Evolutionary conservation across 2,888 invertebrate species (phyloP).

Genomic region (Penaeus monodon): DNA sequence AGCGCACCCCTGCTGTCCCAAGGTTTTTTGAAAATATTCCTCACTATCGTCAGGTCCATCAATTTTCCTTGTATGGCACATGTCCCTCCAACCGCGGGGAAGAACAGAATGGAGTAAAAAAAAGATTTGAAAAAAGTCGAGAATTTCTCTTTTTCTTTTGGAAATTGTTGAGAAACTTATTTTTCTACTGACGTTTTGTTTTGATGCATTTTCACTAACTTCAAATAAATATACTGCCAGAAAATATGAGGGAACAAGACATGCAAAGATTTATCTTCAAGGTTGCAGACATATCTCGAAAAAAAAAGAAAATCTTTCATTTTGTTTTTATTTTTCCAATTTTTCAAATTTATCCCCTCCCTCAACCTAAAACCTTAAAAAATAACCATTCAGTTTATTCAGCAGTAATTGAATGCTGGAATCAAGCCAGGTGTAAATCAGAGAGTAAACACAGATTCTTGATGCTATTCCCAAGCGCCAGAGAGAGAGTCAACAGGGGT

Average conservation of each 20-base stretch:
- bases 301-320: too few species aligned
- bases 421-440: slow-evolving; percentile 54
- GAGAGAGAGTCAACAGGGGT: slow-evolving; percentile 28
- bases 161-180: too few species aligned
- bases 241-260: too few species aligned
- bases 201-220: too few species aligned
- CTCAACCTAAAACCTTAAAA: not conserved
- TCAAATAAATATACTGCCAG: too few species aligned
- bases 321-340: too few species aligned
- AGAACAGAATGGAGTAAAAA: slow-evolving; percentile 12
- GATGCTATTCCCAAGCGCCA: slow-evolving; percentile 48
- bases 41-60: slow-evolving; percentile 60
- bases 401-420: slow-evolving; percentile 47
- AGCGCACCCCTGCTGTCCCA: slow-evolving; percentile 44
- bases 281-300: too few species aligned
- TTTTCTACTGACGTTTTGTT: too few species aligned
- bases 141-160: too few species aligned
- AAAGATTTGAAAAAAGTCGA: too few species aligned
- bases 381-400: slow-evolving; percentile 27
- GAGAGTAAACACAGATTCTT: slow-evolving; percentile 41
- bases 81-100: slow-evolving; percentile 43
- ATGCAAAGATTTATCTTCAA: too few species aligned
- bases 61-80: slow-evolving; percentile 52
- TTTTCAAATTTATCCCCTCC: too few species aligned
- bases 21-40: slow-evolving; percentile 43